These are phyloP conservation scores for Mohoua ochrocephala DNA, from an alignment of 2,113 vertebrate genomes.

Conservation along the genomic window DNA sequence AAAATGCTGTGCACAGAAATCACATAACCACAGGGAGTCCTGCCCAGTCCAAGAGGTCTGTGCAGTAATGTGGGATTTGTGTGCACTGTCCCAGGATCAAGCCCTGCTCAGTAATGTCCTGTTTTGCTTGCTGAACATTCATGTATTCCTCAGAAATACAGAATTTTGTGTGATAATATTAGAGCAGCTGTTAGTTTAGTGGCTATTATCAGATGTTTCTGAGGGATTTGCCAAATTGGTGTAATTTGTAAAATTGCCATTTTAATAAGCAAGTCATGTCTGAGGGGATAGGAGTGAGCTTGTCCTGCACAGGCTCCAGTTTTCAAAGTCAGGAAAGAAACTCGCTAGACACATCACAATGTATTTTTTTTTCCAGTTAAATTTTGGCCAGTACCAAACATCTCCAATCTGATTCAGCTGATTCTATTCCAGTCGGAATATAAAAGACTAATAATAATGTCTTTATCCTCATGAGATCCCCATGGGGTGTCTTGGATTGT, in stretches of 20 bases:
- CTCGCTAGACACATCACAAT: background rate
- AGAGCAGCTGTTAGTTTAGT: background rate
- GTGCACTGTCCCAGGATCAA: background rate
- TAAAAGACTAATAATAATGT: background rate
- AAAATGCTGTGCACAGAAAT: background rate
- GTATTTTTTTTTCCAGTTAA: background rate
- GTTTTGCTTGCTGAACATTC: background rate
- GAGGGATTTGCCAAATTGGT: background rate
- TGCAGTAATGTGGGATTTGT: background rate
- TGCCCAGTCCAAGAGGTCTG: background rate
- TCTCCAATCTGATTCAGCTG: background rate
- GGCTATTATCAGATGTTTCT: background rate
- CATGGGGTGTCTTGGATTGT: background rate
- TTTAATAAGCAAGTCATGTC: constrained; percentile 27
- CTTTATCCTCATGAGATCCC: background rate
- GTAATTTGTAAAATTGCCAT: constrained; percentile 8
- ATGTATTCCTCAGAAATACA: background rate
- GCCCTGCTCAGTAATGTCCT: background rate
- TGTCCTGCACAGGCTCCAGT: background rate
- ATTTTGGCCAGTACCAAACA: background rate
- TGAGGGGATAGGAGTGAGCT: background rate
- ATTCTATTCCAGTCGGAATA: background rate
- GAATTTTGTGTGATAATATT: background rate
- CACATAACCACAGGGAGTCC: background rate
- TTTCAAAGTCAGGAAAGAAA: constrained; percentile 6